phyloP scores from a whole-genome alignment of 2,888 invertebrate genomes.

The Trichopria drosophilae region DNA sequence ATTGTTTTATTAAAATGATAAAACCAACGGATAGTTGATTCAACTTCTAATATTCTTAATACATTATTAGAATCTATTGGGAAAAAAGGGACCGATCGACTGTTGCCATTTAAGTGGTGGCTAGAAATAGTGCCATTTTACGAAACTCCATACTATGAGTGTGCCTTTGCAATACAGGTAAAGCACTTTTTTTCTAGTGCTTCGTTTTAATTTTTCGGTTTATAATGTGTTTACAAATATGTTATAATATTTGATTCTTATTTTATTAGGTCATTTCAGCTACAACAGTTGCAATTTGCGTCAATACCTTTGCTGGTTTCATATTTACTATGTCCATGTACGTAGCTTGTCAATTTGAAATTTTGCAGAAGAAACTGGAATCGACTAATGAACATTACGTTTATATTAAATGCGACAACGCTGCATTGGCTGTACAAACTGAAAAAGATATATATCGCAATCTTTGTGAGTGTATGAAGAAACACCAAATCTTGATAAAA shows the following conservation, averaged over 20 bases:
- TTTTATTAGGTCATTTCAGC: constrained; percentile 16
- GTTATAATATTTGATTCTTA: background rate
- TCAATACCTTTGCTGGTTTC: constrained; percentile 14
- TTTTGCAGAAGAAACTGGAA: constrained; percentile 23
- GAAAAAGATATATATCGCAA: constrained; percentile 9
- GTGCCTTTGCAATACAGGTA: constrained; percentile 32
- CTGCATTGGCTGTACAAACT: background rate
- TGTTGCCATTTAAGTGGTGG: constrained; percentile 33
- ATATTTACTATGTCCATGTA: constrained; percentile 20
- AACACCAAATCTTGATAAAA: constrained; percentile 25
- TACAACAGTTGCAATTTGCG: constrained; percentile 6
- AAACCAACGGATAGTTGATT: too few relatives aligned
- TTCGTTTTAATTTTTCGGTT: too few relatives aligned
- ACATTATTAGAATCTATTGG: constrained; percentile 27
- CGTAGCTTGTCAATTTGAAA: constrained; percentile 22
- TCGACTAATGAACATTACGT: background rate
- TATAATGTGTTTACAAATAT: background rate
- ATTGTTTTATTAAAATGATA: too few relatives aligned
- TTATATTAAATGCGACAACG: too few relatives aligned
- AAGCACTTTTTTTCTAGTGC: too few relatives aligned
- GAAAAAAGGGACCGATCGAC: constrained; percentile 31
- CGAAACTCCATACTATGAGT: constrained; percentile 35
- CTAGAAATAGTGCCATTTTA: constrained; percentile 31
- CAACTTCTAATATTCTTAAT: constrained; percentile 3
- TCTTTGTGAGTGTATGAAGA: background rate